These are phyloP conservation scores for Microctenopoma steveboyesi DNA, from an alignment of 2,797 vertebrate species.

Conservation along the genomic window DNA sequence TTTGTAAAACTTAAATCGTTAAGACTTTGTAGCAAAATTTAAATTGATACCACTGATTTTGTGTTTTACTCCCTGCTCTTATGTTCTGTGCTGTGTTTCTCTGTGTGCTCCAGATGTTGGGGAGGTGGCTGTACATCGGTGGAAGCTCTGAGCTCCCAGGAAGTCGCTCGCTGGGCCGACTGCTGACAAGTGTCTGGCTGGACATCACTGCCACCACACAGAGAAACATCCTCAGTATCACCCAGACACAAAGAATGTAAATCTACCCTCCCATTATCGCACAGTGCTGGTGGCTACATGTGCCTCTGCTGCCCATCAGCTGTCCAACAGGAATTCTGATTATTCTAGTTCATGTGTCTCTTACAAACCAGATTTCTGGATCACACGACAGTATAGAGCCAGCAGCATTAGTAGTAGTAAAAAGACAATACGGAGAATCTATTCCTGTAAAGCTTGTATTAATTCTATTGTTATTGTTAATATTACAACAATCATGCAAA, in stretches of 20 bases:
- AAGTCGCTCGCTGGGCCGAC: slow-evolving; percentile 60
- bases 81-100: not conserved
- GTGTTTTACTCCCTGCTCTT: too few species aligned
- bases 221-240: slow-evolving; percentile 56
- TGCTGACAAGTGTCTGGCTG: slow-evolving; percentile 61
- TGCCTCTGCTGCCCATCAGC: too few species aligned
- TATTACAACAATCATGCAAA: not conserved
- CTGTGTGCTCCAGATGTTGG: slow-evolving; percentile 62
- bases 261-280: not conserved
- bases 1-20: too few species aligned
- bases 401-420: too few species aligned
- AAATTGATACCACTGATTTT: too few species aligned
- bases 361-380: not conserved
- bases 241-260: slow-evolving; percentile 74
- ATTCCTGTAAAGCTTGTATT: not conserved
- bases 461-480: too few species aligned
- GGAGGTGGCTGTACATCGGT: slow-evolving; percentile 67
- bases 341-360: not conserved
- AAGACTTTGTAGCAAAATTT: too few species aligned
- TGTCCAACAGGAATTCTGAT: too few species aligned
- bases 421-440: not conserved
- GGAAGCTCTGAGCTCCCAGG: slow-evolving; percentile 73
- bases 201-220: slow-evolving; percentile 46
- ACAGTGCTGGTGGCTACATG: not conserved
- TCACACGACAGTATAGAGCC: not conserved